Evolutionary conservation across 2,888 invertebrate species (phyloP), one percentile per base, ranked within the genome.

Genomic region (Mystacides longicornis): DNA sequence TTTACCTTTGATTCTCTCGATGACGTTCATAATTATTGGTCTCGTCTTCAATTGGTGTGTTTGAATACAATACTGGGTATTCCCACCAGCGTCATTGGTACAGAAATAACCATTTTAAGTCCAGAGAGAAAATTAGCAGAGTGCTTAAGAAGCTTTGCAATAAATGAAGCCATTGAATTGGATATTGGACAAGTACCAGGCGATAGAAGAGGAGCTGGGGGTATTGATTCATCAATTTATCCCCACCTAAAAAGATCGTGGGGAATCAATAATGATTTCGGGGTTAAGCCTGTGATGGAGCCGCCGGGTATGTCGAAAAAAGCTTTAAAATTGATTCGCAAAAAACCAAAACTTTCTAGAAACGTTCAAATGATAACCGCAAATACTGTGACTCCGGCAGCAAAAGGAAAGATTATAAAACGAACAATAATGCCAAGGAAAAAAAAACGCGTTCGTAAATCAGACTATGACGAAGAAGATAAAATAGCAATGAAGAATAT

Each of bases 151-250:
- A 71, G 72, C 52, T 69, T 71, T 52, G 74, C 81, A 16, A 68
- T 75, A 1, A 64, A 80, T 14, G 78, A 80, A 62, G 64, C 65
- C 5, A 65, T 70, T 43, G 85, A 86, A 63, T 68, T 63, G 3
- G 60, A 60, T 21, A 46, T 49, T 23, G 86, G 86, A 0, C 65
- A 70, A 4, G 71, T 87, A 27, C 89, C 89, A 0, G 91, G 91
- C 0, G 88, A 91, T 71, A 73, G 74, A 3, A 71, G 76, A 54
- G 88, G 87, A 1, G 87, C 88, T 0, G 87, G 80, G 14, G 89
- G 90, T 0, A 71, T 87, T 0, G 86, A 89, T 66, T 85, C 87
- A 0, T 74, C 80, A 0, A 71, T 89, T 19, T 89, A 82, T 71
- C 71, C 82, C 0, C 84, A 85, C 64, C 67, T 83, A 2, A 79